Evolutionary conservation across 2,888 invertebrate species (phyloP).

Genomic region (Ceraclea dissimilis): DNA sequence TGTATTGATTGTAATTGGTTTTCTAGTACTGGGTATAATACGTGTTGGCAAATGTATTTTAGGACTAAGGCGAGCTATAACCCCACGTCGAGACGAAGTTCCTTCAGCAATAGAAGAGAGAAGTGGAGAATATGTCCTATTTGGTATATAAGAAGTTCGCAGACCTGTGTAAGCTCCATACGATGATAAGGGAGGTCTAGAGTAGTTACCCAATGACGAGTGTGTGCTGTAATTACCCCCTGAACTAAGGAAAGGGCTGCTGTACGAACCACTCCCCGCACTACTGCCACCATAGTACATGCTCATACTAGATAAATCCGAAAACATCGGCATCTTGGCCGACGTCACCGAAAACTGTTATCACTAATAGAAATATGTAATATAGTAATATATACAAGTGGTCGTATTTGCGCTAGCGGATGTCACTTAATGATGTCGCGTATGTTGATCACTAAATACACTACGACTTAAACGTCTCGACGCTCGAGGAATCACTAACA

Average conservation of each 20-base stretch:
- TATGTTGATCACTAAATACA: too few relatives aligned
- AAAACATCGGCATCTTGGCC: slow-evolving; percentile 57
- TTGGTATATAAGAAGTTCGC: slow-evolving; percentile 31
- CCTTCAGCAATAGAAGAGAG: slow-evolving; percentile 67
- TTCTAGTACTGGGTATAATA: slow-evolving; percentile 33
- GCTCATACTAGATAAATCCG: slow-evolving; percentile 57
- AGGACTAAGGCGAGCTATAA: slow-evolving; percentile 19
- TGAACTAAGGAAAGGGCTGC: slow-evolving; percentile 47
- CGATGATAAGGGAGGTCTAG: slow-evolving; percentile 17
- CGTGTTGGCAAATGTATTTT: slow-evolving; percentile 19
- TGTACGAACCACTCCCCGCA: slow-evolving; percentile 42
- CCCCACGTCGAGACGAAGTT: slow-evolving; percentile 36
- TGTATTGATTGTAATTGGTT: slow-evolving; percentile 72
- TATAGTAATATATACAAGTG: too few relatives aligned
- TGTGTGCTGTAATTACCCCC: slow-evolving; percentile 45
- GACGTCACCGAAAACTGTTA: slow-evolving; percentile 3
- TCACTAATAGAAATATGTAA: background rate
- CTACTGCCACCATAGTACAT: slow-evolving; percentile 43
- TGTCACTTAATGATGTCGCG: background rate
- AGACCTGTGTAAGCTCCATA: slow-evolving; percentile 28
- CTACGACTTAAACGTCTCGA: slow-evolving; percentile 17
- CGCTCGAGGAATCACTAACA: slow-evolving; percentile 28
- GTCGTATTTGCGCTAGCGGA: too few relatives aligned
- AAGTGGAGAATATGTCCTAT: slow-evolving; percentile 60
- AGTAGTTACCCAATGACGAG: slow-evolving; percentile 36